Conservation (phyloP, 1,140 invertebrate species). For the Probaryconus sp. region DNA sequence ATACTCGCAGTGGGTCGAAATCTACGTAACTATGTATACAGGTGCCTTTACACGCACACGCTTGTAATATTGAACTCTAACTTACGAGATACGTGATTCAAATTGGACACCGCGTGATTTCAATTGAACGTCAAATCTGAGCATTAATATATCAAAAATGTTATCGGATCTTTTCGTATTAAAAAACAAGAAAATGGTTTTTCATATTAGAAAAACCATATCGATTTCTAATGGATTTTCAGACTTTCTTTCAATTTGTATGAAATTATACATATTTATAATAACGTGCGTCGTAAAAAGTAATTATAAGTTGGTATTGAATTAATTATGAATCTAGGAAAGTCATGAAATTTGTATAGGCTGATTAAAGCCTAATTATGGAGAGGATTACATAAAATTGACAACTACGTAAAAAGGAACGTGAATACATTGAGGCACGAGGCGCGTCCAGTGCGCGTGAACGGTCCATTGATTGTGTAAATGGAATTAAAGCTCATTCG, state of each 20-base stretch:
- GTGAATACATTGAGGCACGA: conserved; percentile 18
- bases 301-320: too few species aligned
- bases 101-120: too few species aligned
- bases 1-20: conserved; percentile 12
- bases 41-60: conserved; percentile 18
- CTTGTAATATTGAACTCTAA: not conserved
- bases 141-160: too few species aligned
- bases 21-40: conserved; percentile 1
- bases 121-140: too few species aligned
- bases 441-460: conserved; percentile 16
- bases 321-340: too few species aligned
- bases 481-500: conserved; percentile 67
- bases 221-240: too few species aligned
- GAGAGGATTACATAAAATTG: conserved; percentile 28
- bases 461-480: conserved; percentile 64
- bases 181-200: too few species aligned
- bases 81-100: conserved; percentile 1
- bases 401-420: conserved; percentile 9
- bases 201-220: too few species aligned
- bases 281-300: too few species aligned
- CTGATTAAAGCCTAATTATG: conserved; percentile 18
- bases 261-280: too few species aligned
- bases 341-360: not conserved
- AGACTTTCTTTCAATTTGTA: too few species aligned
- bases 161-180: too few species aligned